Evolutionary conservation across 2,797 vertebrate genomes (phyloP), one percentile per base, ranked within the genome.

Genomic region (Gadopsis bispinosus): DNA sequence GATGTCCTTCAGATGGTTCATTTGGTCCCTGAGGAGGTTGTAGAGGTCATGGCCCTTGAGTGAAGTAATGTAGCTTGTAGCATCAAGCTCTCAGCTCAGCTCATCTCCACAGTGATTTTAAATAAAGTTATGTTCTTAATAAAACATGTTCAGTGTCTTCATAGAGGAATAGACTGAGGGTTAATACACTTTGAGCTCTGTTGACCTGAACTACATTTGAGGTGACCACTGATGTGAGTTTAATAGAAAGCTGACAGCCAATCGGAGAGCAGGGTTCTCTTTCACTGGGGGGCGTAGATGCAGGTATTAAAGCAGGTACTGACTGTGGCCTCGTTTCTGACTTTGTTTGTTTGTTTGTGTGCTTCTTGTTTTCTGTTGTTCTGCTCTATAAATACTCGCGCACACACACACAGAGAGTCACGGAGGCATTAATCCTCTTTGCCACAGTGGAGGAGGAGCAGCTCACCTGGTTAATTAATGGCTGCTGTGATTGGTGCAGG

Each of bases 381-480:
- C 43, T 62, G 35, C 58, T 65, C 50, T 26, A 78, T 67, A 73
- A 66, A 83, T 39, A 81, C 43, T 48, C 41, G 16, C 45, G 51
- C 47, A 16, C 20, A 17, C 20, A 33, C 31, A 62, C 37, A 58
- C 51, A 31, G 16, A n/a, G 19, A 54, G 59, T 69, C 33, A 31
- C 39, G 69, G 65, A 73, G 73, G 45, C 29, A 53, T 71, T 77
- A 26, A 29, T 70, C 37, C 7, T 55, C 69, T 73, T 35, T 53
- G 70, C 70, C 63, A 54, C 60, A 6, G 47, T 37, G 8, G 55
- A 47, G 13, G 33, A 39, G n/a, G 37, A 54, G 54, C 61, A 26
- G 48, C 62, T 66, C 48, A 48, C 68, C 73, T 50, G 62, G 22
- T 55, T 59, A 50, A 62, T 76, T 76, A 35, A 62, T 62, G 26